These are phyloP conservation scores for Plecotus auritus DNA, from an alignment of 2,113 vertebrate genomes.

Conservation along the genomic window DNA sequence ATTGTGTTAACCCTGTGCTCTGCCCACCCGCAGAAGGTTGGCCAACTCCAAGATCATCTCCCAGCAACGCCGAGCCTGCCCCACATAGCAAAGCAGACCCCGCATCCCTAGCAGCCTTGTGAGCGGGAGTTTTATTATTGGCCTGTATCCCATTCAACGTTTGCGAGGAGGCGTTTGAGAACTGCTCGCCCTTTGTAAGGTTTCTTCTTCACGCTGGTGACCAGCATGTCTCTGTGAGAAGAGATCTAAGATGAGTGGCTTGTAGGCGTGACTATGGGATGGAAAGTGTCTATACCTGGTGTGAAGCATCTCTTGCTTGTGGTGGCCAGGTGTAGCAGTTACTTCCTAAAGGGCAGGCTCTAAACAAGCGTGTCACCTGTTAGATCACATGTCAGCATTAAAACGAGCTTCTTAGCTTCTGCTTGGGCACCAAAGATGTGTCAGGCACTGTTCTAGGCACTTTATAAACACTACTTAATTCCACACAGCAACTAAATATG, in stretches of 20 bases:
- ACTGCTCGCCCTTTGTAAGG: not conserved
- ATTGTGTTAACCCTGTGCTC: not conserved
- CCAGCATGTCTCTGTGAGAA: not conserved
- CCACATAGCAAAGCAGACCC: slow-evolving; percentile 31
- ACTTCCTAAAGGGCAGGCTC: not conserved
- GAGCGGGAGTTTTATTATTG: slow-evolving; percentile 44
- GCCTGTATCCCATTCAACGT: not conserved
- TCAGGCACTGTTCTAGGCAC: not conserved
- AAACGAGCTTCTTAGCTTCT: not conserved
- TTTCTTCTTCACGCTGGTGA: not conserved
- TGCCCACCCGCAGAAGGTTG: slow-evolving; percentile 11
- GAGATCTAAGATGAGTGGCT: not conserved
- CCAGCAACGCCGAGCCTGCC: not conserved
- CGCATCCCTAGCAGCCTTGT: not conserved
- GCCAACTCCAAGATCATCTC: not conserved
- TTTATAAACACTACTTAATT: not conserved
- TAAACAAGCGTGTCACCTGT: not conserved
- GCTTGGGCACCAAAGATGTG: not conserved
- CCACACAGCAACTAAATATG: not conserved
- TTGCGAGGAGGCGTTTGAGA: not conserved
- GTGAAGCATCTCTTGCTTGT: not conserved
- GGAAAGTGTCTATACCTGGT: not conserved
- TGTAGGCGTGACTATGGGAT: not conserved
- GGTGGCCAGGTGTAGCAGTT: not conserved
- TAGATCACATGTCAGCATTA: not conserved